These are phyloP conservation scores for Acropternis orthonyx DNA, from an alignment of 2,797 vertebrate genomes.

Conservation along the genomic window DNA sequence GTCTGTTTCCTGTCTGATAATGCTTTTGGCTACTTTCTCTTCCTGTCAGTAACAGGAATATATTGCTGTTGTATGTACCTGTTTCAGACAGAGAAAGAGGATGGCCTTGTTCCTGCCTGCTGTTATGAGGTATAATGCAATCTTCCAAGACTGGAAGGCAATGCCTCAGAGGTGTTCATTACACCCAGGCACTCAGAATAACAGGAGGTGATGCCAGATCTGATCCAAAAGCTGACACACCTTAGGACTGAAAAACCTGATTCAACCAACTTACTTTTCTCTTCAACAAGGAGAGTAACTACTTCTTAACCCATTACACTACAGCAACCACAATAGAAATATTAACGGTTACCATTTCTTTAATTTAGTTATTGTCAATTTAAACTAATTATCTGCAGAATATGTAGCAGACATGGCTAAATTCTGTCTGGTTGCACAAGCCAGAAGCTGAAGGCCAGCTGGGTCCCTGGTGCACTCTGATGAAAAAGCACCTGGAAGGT, in stretches of 20 bases:
- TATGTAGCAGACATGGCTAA: background rate
- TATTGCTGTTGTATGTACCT: accelerated
- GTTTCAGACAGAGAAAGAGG: background rate
- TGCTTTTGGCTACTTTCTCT: background rate
- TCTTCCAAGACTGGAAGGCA: background rate
- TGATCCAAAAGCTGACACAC: background rate
- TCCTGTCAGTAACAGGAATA: background rate
- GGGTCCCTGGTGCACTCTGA: background rate
- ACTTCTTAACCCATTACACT: background rate
- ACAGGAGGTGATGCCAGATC: background rate
- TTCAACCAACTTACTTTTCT: background rate
- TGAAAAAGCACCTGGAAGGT: background rate
- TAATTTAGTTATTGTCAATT: background rate
- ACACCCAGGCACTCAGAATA: background rate
- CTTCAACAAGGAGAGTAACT: too few species aligned
- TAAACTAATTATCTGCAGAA: background rate
- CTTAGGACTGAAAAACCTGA: background rate
- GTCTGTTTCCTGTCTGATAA: background rate
- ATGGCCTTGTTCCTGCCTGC: background rate
- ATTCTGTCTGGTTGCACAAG: background rate
- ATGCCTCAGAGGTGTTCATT: background rate
- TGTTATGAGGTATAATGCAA: background rate
- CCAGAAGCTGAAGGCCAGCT: background rate
- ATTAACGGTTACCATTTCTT: background rate
- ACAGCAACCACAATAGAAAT: background rate